Evolutionary conservation across 2,113 vertebrate species (phyloP).

Genomic region (Setophaga coronata): DNA sequence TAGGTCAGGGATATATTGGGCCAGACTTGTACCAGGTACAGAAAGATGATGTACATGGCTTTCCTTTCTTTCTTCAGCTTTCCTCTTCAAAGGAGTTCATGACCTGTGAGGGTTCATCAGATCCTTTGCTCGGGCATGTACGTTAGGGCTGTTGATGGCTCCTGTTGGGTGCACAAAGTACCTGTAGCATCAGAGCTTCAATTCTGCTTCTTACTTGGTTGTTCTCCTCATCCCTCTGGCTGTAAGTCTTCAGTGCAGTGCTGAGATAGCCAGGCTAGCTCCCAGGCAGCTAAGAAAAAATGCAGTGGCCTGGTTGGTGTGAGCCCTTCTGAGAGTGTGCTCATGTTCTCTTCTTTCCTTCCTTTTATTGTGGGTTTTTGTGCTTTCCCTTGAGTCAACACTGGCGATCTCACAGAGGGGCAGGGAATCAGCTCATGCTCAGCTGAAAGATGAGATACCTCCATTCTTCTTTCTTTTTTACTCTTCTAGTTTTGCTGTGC

Average conservation of each 20-base stretch:
- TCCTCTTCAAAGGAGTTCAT: not conserved
- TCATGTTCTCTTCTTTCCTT: not conserved
- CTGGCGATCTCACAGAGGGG: not conserved
- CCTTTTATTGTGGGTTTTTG: not conserved
- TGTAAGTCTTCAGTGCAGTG: not conserved
- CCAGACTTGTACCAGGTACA: not conserved
- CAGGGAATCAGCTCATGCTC: not conserved
- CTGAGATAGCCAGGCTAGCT: not conserved
- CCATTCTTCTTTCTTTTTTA: not conserved
- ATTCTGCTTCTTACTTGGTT: not conserved
- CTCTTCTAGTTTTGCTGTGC: not conserved
- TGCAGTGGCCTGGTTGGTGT: not conserved
- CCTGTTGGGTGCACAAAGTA: not conserved
- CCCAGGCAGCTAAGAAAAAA: not conserved
- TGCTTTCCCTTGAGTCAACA: not conserved
- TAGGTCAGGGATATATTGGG: not conserved
- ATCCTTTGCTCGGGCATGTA: not conserved
- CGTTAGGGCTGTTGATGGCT: not conserved
- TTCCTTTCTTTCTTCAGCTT: not conserved
- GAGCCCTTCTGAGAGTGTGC: not conserved
- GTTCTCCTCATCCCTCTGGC: not conserved
- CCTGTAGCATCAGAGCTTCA: not conserved
- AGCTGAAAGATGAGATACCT: not conserved
- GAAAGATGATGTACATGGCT: not conserved
- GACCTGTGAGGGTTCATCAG: not conserved